Evolutionary conservation across 2,888 invertebrate species (phyloP), one percentile per base, ranked within the genome.

Genomic region (Philaethria dido): DNA sequence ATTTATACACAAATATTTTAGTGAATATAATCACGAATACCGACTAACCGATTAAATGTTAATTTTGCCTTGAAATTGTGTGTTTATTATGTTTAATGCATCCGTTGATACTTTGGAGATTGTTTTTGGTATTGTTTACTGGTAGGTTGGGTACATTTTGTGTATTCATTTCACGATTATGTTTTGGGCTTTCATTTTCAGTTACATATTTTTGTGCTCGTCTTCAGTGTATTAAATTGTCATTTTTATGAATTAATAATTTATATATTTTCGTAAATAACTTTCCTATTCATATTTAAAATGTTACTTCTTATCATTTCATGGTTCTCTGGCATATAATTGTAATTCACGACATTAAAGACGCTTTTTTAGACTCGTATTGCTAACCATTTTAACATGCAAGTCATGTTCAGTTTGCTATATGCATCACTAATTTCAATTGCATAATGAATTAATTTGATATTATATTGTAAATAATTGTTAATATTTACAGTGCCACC

Each of bases 121-220:
- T 72, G 71, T 69, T 70, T 73, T 71, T 77, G 81, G 82, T 81
- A 76, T 74, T 77, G 54, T 22, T 61, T 47, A 75, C 78, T 80
- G 89, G 89, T 89, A 89, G 80, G 90, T 92, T 92, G 92, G 92
- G 92, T 92, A 90, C 89, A 91, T 91, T 90, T 89, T 89, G 85
- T 81, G 77, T 73, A 66, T 76, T 71, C 71, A 68, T 75, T 67
- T 50, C 13, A 25, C 29, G 62, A 44, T 29, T 47, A 36, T 20
- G 18, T 73, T 29, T 69, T 64, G 73, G 66, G 69, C 64, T 69
- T 64, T 60, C 66, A 72, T 18, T 70, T 55, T 64, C 44, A n/a
- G 52, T 64, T 62, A 16, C 57, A 48, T 59, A 9, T 36, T 29
- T 6, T 4, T 29, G 29, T 29, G 29, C 6, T 4, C 6, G 6